These are phyloP conservation scores for Lycopodina hypogea DNA, from an alignment of 37 sponge, comb jelly and placozoan genomes.

Conservation along the genomic window DNA sequence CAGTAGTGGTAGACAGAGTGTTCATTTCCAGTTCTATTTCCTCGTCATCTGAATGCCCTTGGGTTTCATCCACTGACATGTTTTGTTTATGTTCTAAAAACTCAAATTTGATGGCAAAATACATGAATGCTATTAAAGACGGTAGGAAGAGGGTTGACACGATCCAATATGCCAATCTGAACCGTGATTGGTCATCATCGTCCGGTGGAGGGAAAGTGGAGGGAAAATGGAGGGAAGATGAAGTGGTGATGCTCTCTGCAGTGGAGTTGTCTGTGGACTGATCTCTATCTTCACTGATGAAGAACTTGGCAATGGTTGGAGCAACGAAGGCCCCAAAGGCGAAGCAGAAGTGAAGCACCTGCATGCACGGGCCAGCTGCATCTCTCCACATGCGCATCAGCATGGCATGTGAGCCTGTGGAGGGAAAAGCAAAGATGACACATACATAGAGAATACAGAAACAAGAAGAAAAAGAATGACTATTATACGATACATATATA, in stretches of 20 bases:
- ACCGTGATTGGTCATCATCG: not conserved
- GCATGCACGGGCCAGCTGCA: slow-evolving; percentile 60
- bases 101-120: slow-evolving; percentile 19
- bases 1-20: not conserved
- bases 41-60: no score
- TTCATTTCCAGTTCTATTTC: no score
- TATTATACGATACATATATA: no score
- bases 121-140: slow-evolving; percentile 7
- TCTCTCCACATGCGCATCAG: slow-evolving; percentile 56
- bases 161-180: slow-evolving; percentile 11
- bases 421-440: no score
- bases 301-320: slow-evolving; percentile 57
- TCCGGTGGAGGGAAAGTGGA: no score
- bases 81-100: not conserved
- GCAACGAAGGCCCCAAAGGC: slow-evolving; percentile 61
- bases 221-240: no score
- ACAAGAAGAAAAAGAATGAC: no score
- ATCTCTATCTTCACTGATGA: slow-evolving; percentile 25
- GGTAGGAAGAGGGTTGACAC: slow-evolving; percentile 4
- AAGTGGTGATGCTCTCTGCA: not conserved
- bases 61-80: no score
- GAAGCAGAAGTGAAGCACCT: slow-evolving; percentile 53
- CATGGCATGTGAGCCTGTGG: slow-evolving; percentile 49
- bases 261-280: not conserved
- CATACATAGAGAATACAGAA: no score